phyloP scores from a whole-genome alignment of 2,113 vertebrate species.

The Uria lomvia region DNA sequence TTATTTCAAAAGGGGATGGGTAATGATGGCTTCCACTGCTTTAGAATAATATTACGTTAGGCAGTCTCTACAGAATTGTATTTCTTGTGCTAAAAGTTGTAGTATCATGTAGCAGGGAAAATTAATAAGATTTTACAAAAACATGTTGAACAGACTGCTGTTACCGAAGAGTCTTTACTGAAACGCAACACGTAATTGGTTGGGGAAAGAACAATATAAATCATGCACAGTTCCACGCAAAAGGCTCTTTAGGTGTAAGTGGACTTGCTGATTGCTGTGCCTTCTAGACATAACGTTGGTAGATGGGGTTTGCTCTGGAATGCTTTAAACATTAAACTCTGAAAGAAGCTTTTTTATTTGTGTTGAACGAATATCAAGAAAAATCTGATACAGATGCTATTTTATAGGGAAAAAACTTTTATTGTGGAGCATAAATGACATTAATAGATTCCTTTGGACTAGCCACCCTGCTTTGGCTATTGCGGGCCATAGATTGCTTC shows the following conservation, averaged over 20 bases:
- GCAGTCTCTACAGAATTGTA: neutral
- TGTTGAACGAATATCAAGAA: neutral
- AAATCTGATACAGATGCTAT: neutral
- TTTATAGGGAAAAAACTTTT: neutral
- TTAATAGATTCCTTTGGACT: neutral
- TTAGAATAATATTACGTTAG: neutral
- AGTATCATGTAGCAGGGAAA: neutral
- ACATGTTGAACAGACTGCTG: neutral
- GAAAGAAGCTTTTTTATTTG: neutral
- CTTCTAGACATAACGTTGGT: neutral
- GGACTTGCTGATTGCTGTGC: neutral
- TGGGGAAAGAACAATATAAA: neutral
- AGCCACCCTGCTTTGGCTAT: neutral
- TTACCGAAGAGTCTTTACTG: neutral
- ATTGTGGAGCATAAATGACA: neutral
- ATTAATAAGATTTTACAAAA: neutral
- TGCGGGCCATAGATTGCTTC: fast-evolving
- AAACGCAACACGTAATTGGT: neutral
- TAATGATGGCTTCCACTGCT: conserved; percentile 11
- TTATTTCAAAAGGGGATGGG: conserved; percentile 35
- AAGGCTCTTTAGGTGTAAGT: neutral
- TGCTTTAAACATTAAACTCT: neutral
- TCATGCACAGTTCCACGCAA: neutral
- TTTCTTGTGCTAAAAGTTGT: neutral
- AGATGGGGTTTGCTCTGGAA: neutral